phyloP scores from a whole-genome alignment of 1,140 invertebrate genomes.

The Araneus ventricosus region DNA sequence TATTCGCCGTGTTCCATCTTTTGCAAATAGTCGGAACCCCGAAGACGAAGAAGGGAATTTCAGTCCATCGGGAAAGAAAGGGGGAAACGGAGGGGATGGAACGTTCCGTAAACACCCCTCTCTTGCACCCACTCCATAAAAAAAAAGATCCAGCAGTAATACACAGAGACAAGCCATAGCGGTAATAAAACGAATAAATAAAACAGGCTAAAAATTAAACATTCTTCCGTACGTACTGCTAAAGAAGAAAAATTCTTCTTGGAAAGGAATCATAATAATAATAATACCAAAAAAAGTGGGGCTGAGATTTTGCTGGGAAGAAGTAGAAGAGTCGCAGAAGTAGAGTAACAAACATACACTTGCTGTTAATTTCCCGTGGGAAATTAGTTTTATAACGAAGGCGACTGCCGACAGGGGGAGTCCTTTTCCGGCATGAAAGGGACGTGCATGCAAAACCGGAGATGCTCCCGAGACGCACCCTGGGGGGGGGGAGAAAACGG shows the following conservation, averaged over 20 bases:
- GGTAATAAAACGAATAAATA: constrained; percentile 42
- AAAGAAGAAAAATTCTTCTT: constrained; percentile 36
- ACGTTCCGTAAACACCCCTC: constrained; percentile 19
- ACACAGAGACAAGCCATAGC: constrained; percentile 34
- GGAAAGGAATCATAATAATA: background rate
- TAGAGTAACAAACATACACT: constrained; percentile 73
- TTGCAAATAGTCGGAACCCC: background rate
- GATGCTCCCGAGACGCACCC: constrained; percentile 72
- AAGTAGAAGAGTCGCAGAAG: constrained; percentile 43
- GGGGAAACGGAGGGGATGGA: background rate
- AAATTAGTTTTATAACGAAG: constrained; percentile 76
- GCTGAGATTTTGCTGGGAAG: background rate
- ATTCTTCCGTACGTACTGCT: background rate
- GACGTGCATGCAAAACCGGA: constrained; percentile 72
- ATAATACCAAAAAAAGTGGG: constrained; percentile 17
- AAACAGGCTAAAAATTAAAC: constrained; percentile 62
- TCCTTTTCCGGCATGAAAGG: constrained; percentile 73
- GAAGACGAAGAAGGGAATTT: background rate
- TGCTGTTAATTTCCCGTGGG: constrained; percentile 75
- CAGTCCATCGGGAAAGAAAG: background rate
- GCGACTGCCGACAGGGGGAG: constrained; percentile 63
- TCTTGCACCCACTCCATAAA: background rate
- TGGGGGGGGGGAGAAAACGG: constrained; percentile 65
- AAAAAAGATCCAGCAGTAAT: constrained; percentile 11
- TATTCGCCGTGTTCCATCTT: background rate